These are phyloP conservation scores for Sisyra terminalis DNA, from an alignment of 2,888 invertebrate species.

Conservation along the genomic window DNA sequence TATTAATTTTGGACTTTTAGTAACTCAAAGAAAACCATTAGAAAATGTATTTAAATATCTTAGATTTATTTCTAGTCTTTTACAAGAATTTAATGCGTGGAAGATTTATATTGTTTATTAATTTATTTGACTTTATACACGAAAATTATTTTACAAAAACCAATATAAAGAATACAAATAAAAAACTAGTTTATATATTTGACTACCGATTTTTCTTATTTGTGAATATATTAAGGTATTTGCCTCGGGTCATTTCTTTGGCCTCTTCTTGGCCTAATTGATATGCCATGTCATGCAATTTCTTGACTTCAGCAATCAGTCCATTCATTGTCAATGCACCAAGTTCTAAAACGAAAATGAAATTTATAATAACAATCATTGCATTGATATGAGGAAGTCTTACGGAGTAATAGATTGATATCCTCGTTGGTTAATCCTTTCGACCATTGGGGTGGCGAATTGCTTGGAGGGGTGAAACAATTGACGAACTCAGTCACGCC, in stretches of 20 bases:
- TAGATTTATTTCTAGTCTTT: no score
- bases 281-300: conserved; percentile 86
- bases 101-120: no score
- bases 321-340: conserved; percentile 62
- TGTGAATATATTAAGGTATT: conserved; percentile 75
- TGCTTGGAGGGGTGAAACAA: conserved; percentile 41
- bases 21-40: no score
- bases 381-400: conserved; percentile 24
- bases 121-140: conserved; percentile 1
- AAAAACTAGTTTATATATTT: background rate
- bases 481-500: conserved; percentile 75
- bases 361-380: background rate
- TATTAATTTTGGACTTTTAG: no score
- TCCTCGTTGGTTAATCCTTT: conserved; percentile 56
- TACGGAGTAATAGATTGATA: conserved; percentile 60
- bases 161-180: background rate
- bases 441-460: conserved; percentile 47
- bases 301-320: conserved; percentile 83
- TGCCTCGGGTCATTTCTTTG: conserved; percentile 91
- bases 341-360: conserved; percentile 37
- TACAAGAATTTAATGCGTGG: no score
- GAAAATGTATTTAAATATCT: no score
- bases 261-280: conserved; percentile 88
- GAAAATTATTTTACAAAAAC: conserved; percentile 2
- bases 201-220: conserved; percentile 4